A percentile compares a stretch with the other conserved stretches of the same genome.
phyloP scores from a whole-genome alignment of 2,888 invertebrate species.

The Apomyelois bistriatella region DNA sequence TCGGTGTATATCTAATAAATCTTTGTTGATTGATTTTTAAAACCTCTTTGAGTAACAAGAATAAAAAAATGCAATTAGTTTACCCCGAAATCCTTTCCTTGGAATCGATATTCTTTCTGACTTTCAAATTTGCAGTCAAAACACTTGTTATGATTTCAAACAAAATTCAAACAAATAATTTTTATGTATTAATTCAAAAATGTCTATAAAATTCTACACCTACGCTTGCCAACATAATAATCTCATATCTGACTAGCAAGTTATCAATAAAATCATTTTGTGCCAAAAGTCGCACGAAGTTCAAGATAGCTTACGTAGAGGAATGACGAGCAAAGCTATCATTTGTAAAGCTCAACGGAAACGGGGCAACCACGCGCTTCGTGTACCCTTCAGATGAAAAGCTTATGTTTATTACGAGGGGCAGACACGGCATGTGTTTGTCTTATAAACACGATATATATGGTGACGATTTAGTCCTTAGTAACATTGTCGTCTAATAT shows the following conservation, averaged over 20 bases:
- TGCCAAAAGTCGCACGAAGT: background rate
- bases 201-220: no score
- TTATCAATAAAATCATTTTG: background rate
- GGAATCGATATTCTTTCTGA: no score
- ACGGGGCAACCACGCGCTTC: constrained; percentile 27
- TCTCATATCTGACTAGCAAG: background rate
- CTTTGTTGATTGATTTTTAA: no score
- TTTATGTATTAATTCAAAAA: no score
- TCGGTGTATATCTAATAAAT: no score
- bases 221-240: no score
- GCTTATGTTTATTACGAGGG: constrained; percentile 8
- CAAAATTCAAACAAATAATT: no score
- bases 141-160: no score
- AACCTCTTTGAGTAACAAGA: no score
- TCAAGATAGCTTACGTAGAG: constrained; percentile 11
- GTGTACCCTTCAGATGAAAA: constrained; percentile 22
- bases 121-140: no score
- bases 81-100: no score
- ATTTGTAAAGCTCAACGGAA: constrained; percentile 41
- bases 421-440: background rate
- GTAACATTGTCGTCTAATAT: background rate
- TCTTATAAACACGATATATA: constrained; percentile 6
- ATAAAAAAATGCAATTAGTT: no score
- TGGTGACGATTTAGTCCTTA: background rate
- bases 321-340: constrained; percentile 30